Evolutionary conservation across 92 coral and sea anemone genomes (phyloP), one percentile per base, ranked within the genome.

Genomic region (Ricordea florida): DNA sequence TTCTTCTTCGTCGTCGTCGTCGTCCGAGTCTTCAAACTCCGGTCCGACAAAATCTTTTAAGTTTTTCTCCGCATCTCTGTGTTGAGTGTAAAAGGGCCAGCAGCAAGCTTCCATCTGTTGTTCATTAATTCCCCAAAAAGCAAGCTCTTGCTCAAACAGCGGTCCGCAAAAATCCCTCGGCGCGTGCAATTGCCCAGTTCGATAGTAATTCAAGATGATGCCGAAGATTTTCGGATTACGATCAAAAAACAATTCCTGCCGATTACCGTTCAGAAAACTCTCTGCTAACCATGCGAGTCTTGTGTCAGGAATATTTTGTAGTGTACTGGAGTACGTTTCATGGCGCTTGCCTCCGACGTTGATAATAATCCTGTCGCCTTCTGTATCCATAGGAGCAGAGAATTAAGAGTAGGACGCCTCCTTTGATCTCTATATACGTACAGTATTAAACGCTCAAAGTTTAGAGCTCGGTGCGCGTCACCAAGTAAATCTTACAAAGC

Each of bases 51-150:
- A 91, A 50, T 94, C 97, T 47, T 94, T 89, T 21, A 94, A 65
- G 41, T 94, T 92, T 40, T 92, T 90, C 57, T 94, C 98, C 0
- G 98, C 98, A 29, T 94, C 98, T 20, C 98, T 79, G 40, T 94
- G 98, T 47, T 94, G 98, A 0, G 89, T 88, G 49, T 92, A 94
- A 24, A 82, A 88, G 0, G 96, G 93, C 98, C 98, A 94, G 58
- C 98, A 94, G 34, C 98, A 94, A 1, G 98, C 97, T 26, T 94
- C 98, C 98, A 94, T 94, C 13, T 94, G 97, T 34, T 70, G 92
- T 50, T 94, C 98, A 14, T 92, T 97, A 24, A 94, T 94, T 13
- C 98, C 98, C 98, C 98, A 94, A 49, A 92, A 94, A 22, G 38
- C 62, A n/a, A 94, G 84, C 40, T 94, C 98, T 3, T 87, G 91